Conservation (phyloP, 2,888 invertebrate species). For the Noctua comes region DNA sequence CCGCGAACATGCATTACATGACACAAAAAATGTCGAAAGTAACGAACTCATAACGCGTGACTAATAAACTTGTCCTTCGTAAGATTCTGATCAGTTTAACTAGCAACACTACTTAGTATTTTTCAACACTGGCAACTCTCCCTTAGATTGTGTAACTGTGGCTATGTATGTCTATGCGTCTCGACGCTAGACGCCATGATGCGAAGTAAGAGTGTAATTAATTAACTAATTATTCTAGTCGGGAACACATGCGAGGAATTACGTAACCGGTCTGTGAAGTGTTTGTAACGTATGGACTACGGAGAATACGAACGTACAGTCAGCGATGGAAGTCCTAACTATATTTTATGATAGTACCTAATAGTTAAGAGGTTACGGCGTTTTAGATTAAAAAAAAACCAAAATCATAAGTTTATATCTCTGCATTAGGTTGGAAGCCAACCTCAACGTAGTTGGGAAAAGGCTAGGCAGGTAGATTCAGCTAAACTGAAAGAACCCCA, state of each 20-base stretch:
- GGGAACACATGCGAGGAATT: conserved; percentile 71
- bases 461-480: too few species aligned
- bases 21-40: conserved; percentile 60
- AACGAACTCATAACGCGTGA: conserved; percentile 63
- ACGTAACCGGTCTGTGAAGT: conserved; percentile 72
- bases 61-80: conserved; percentile 69
- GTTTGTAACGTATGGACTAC: conserved; percentile 40
- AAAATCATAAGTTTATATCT: not conserved
- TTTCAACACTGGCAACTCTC: conserved; percentile 57
- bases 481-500: not conserved
- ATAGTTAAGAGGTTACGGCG: not conserved
- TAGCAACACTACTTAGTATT: conserved; percentile 36
- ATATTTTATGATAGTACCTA: not conserved
- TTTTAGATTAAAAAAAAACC: not conserved
- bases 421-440: not conserved
- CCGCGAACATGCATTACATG: conserved; percentile 33
- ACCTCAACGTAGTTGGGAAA: too few species aligned
- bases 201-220: conserved; percentile 74
- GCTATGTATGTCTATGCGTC: conserved; percentile 28
- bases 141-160: conserved; percentile 60
- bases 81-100: conserved; percentile 60
- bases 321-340: not conserved
- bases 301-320: conserved; percentile 29
- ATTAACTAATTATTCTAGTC: conserved; percentile 77
- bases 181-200: conserved; percentile 60